Evolutionary conservation across 2,113 vertebrate species (phyloP).

Genomic region (Elephantulus edwardii): DNA sequence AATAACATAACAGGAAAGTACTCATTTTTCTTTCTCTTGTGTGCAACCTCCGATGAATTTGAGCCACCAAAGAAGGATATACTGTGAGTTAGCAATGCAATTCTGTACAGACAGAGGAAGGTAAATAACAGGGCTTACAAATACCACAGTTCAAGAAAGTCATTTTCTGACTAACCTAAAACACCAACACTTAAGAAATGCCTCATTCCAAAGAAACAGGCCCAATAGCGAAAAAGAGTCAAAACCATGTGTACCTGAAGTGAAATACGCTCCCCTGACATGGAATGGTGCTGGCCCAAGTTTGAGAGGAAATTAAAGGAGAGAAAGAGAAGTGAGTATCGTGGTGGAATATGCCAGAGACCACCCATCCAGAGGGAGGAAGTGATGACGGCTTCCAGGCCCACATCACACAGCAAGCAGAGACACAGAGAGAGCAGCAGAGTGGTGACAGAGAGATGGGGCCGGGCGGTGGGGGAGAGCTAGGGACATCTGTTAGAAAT

Average conservation of each 20-base stretch:
- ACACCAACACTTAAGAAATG: neutral
- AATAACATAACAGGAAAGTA: no score
- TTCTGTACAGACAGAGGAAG: no score
- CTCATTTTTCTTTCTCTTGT: no score
- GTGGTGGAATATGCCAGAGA: neutral
- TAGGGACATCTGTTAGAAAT: constrained; percentile 39
- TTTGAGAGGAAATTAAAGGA: neutral
- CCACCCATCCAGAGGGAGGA: constrained; percentile 41
- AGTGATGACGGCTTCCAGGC: constrained; percentile 7
- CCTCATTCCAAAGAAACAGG: neutral
- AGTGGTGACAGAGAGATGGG: neutral
- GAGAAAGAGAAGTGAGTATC: neutral
- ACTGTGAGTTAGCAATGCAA: no score
- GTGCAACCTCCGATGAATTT: no score
- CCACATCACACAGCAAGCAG: neutral
- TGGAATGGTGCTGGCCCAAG: neutral
- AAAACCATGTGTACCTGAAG: neutral
- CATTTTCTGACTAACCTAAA: no score
- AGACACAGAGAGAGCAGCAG: neutral
- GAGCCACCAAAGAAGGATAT: no score
- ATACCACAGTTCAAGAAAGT: no score
- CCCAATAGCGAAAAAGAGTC: neutral
- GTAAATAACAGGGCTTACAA: no score
- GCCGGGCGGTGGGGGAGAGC: neutral
- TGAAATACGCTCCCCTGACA: neutral